Evolutionary conservation across 2,888 invertebrate species (phyloP).

Genomic region (Heliconius charithonia): DNA sequence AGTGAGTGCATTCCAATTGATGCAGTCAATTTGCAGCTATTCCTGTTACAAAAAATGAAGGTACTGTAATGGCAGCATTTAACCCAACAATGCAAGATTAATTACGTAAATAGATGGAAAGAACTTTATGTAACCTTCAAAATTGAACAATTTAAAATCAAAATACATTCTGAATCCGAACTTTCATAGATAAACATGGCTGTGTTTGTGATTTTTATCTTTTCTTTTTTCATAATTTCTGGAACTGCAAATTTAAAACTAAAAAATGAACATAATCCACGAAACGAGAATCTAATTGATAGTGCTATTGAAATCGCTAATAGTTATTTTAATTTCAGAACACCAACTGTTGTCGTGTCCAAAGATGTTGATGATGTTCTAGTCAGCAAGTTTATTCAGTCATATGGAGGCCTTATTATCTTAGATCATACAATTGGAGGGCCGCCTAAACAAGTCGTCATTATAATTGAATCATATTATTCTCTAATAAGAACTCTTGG

Average conservation of each 20-base stretch:
- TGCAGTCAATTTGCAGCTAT: too few species aligned
- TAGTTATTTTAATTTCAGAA: constrained; percentile 59
- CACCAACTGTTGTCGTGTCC: constrained; percentile 57
- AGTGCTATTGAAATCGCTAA: constrained; percentile 62
- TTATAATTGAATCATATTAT: constrained; percentile 60
- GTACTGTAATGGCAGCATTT: background rate
- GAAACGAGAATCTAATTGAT: constrained; percentile 52
- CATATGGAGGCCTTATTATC: constrained; percentile 62
- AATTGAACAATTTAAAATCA: constrained; percentile 6
- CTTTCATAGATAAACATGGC: constrained; percentile 16
- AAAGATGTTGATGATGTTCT: constrained; percentile 58
- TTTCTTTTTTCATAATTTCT: constrained; percentile 37
- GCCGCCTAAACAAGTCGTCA: constrained; percentile 61
- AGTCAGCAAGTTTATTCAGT: constrained; percentile 57
- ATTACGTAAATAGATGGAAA: constrained; percentile 48
- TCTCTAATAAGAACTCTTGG: constrained; percentile 59
- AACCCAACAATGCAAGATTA: constrained; percentile 61
- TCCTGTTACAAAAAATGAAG: too few species aligned
- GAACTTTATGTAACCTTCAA: constrained; percentile 11
- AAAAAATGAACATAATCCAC: constrained; percentile 36
- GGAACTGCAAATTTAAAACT: constrained; percentile 26
- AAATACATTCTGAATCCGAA: constrained; percentile 18
- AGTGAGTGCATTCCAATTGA: background rate
- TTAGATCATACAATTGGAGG: constrained; percentile 57
- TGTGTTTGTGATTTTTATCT: constrained; percentile 13